Percentiles rank a stretch among this genome's conserved stretches.
These are phyloP conservation scores for Theropithecus gelada DNA, from an alignment of 2,113 vertebrate species.

Conservation along the genomic window DNA sequence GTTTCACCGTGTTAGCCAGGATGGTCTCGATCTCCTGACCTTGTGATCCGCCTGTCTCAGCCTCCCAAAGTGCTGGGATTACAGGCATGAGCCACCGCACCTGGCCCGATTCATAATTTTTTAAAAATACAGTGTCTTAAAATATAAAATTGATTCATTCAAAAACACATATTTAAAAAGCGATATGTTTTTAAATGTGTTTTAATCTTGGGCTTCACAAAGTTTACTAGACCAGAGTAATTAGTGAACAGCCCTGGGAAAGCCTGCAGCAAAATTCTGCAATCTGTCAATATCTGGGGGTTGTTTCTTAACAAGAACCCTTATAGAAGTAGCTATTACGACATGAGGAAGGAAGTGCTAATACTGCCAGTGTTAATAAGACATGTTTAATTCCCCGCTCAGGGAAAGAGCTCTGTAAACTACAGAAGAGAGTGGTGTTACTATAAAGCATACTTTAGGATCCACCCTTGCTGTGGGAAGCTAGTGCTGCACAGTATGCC, in stretches of 20 bases:
- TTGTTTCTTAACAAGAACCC: constrained; percentile 78
- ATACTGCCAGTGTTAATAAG: constrained; percentile 79
- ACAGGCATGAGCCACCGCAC: no score
- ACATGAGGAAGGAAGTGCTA: constrained; percentile 84
- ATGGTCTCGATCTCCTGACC: no score
- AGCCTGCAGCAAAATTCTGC: constrained; percentile 73
- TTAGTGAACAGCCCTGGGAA: constrained; percentile 59
- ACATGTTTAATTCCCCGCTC: constrained; percentile 70
- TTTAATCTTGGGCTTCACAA: constrained; percentile 55
- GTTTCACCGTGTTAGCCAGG: no score
- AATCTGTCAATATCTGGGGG: constrained; percentile 78
- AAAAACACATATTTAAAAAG: constrained; percentile 33
- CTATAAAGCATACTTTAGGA: constrained; percentile 63
- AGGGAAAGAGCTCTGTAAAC: constrained; percentile 74
- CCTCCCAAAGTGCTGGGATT: no score
- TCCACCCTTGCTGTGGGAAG: constrained; percentile 17
- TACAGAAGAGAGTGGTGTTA: constrained; percentile 59
- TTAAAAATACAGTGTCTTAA: background rate
- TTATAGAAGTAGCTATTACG: constrained; percentile 68
- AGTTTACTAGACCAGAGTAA: constrained; percentile 69
- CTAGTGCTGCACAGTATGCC: background rate
- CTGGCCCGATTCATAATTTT: background rate
- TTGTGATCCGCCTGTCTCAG: no score
- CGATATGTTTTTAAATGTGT: constrained; percentile 54
- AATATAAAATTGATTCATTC: background rate